phyloP scores from a whole-genome alignment of 2,113 vertebrate species.

The Strix uralensis region DNA sequence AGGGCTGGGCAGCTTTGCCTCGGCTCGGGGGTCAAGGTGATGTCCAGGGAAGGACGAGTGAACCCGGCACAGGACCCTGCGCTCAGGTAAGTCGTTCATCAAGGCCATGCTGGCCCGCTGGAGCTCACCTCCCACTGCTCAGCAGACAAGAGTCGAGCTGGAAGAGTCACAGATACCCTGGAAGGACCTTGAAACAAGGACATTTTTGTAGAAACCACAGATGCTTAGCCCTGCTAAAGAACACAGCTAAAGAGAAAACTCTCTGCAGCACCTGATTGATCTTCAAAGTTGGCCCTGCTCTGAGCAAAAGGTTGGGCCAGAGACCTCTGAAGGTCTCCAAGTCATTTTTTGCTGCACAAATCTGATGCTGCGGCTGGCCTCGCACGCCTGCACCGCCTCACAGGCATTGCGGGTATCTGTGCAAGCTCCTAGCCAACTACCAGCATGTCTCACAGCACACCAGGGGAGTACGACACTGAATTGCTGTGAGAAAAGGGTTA shows the following conservation, averaged over 20 bases:
- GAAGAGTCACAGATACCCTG: not conserved
- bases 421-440: not conserved
- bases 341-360: fast-evolving
- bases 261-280: not conserved
- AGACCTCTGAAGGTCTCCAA: fast-evolving
- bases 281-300: not conserved
- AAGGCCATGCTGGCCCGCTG: fast-evolving
- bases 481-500: not conserved
- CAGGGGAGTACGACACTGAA: not conserved
- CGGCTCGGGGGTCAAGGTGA: not conserved
- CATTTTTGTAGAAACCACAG: not conserved
- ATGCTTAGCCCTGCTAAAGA: not conserved
- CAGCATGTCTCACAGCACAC: fast-evolving
- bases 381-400: not conserved
- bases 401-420: fast-evolving
- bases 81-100: fast-evolving
- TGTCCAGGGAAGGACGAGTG: fast-evolving
- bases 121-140: not conserved
- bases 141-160: fast-evolving
- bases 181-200: not conserved
- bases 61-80: not conserved
- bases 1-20: not conserved
- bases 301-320: not conserved
- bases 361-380: not conserved
- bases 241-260: not conserved